phyloP scores from a whole-genome alignment of 2,888 invertebrate genomes.

The Candidula unifasciata region DNA sequence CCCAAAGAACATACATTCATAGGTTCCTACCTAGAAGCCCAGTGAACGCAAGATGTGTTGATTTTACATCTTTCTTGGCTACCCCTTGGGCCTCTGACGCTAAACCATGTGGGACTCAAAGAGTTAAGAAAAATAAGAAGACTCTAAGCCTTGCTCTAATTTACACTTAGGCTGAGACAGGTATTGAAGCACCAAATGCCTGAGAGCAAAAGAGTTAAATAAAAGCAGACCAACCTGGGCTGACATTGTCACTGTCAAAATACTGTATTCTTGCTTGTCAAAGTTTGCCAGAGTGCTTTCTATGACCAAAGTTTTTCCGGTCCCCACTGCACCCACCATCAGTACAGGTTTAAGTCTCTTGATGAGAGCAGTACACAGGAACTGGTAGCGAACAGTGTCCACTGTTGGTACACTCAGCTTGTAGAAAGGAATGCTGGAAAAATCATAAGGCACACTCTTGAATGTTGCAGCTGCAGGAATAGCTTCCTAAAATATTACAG shows the following conservation, averaged over 20 bases:
- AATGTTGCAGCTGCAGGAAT: too few relatives aligned
- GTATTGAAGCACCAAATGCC: too few relatives aligned
- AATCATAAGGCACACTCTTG: not conserved
- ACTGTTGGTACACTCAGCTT: constrained; percentile 91
- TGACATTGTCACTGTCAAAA: constrained; percentile 90
- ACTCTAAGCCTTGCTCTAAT: not conserved
- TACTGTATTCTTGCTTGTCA: constrained; percentile 81
- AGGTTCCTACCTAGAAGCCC: too few relatives aligned
- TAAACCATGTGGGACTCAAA: too few relatives aligned
- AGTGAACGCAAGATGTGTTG: too few relatives aligned
- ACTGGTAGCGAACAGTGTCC: constrained; percentile 90
- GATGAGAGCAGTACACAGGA: constrained; percentile 84
- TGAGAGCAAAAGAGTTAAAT: too few relatives aligned
- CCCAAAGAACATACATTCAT: too few relatives aligned
- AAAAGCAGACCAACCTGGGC: constrained; percentile 83
- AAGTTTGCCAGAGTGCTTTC: constrained; percentile 83
- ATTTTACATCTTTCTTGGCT: too few relatives aligned
- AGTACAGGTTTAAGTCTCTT: constrained; percentile 85
- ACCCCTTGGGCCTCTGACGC: too few relatives aligned
- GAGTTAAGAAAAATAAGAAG: too few relatives aligned
- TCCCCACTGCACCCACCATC: constrained; percentile 90
- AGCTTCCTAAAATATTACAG: too few relatives aligned
- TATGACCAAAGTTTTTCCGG: constrained; percentile 88
- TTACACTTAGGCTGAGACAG: too few relatives aligned
- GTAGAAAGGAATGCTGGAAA: constrained; percentile 86